A percentile compares a stretch with the other conserved stretches of the same genome.
phyloP scores from a whole-genome alignment of 2,113 vertebrate species.

The Dicrurus megarhynchus region DNA sequence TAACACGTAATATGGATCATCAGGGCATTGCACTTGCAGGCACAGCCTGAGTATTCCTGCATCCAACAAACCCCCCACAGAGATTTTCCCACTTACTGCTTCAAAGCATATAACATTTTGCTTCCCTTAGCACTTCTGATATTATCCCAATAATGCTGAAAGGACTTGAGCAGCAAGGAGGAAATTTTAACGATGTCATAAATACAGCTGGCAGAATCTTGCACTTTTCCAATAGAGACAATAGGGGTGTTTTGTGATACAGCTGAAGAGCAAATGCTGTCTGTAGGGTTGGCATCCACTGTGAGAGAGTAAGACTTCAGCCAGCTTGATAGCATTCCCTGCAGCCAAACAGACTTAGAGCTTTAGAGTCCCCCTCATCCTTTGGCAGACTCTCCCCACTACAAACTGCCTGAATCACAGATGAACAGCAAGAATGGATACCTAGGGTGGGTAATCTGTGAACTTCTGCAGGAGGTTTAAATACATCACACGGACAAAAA shows the following conservation, averaged over 20 bases:
- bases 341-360: not conserved
- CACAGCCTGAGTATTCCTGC: not conserved
- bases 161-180: not conserved
- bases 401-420: not conserved
- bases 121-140: not conserved
- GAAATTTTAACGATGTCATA: not conserved
- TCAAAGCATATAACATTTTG: not conserved
- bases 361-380: not conserved
- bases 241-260: not conserved
- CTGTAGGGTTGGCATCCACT: not conserved
- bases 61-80: accelerated
- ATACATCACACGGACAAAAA: not conserved
- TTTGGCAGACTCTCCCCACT: not conserved
- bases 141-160: not conserved
- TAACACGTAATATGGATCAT: not conserved
- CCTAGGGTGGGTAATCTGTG: not conserved
- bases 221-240: not conserved
- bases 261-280: not conserved
- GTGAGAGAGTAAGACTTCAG: not conserved
- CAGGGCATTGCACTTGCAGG: not conserved
- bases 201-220: not conserved
- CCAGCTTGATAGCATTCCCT: not conserved
- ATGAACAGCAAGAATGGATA: not conserved
- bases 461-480: not conserved
- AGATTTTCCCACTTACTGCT: not conserved